Base-by-base conservation (phyloP, 2,888 invertebrate genomes). In the Alviniconcha strummeri region DNA sequence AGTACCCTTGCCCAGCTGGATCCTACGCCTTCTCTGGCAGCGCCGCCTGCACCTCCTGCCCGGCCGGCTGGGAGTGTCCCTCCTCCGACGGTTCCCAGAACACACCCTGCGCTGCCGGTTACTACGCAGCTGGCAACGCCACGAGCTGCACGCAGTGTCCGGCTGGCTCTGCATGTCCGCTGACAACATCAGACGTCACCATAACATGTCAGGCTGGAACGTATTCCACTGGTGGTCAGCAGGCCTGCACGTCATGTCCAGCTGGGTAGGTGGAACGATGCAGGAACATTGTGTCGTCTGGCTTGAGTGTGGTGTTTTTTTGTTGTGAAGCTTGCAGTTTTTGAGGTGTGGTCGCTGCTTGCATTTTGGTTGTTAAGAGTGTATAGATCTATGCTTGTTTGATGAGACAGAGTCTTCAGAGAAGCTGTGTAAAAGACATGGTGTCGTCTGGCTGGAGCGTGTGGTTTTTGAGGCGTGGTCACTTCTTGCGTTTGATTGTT, bases 61-160 rank as follows among this genome's bases (percentile, higher is more conserved):
- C 90, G n/a, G 89, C 91, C 0, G 92, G 92, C 13, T 85, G 86
- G 7, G 91, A 89, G 9, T 93, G 93, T 84, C 91, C 92, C 1
- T 82, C 84, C 15, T 83, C 80, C 36, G 90, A 89, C 80, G 92
- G 92, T 9, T 85, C 86, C 15, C 85, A 83, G 80, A 92, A 90
- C 83, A 86, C 90, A 8, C 86, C 86, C 5, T 92, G 92, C 85
- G 15, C 86, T 13, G 84, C 86, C 8, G 92, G 92, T 4, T 89
- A 85, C 67, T 91, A 89, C 81, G 86, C 90, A 7, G 72, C 60
- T 9, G 90, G 88, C 8, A 85, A 84, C 15, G 83, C 89, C 15
- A 88, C 87, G 9, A 64, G 82, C 6, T 91, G 91, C 83, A 90
- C 88, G 4, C 74, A 79, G 6, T 91, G 91, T 85, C 90, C 91